Evolutionary conservation across 2,113 vertebrate genomes (phyloP), one percentile per base, ranked within the genome.

Genomic region (Bubalus kerabau): DNA sequence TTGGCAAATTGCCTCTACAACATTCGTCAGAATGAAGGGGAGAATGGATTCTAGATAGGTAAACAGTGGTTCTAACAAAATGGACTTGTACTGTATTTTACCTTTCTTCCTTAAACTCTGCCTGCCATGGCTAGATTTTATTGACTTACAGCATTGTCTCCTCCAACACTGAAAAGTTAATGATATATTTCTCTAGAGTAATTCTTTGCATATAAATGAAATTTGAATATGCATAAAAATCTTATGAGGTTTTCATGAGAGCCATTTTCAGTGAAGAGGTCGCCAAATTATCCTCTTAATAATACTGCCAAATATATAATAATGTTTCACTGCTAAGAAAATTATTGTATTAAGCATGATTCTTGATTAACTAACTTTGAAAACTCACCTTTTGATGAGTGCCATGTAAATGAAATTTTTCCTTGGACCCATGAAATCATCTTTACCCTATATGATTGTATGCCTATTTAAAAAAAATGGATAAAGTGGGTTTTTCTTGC

Each of bases 371-470:
- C 24, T 82, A 86, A 91, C 30, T 90, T 97, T 91, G 76, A 80
- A 95, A 96, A 85, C n/a, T 87, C 85, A 92, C 56, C 86, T 50
- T 97, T 87, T 57, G n/a, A 92, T 76, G 28, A 48, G 48, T 88
- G 85, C 4, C 19, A n/a, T 48, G 3, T 46, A 92, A 94, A 87
- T 76, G 32, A 92, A 90, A 81, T 59, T 52, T 24, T 91, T 83
- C 46, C 54, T 76, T 94, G 40, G 28, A 17, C 17, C 2, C 21
- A 21, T 80, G 30, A 95, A 94, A 71, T 83, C 19, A 92, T 81
- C 28, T 80, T 89, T 93, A 80, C 3, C 24, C 46, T 28, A 40
- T 43, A 26, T 32, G 6, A 12, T 13, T 87, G 15, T 67, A 87
- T 48, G 59, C 2, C 43, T 82, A 3, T 87, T 94, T 82, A 40